These are phyloP conservation scores for Lepidocyrtoides sp. DNA, from an alignment of 2,888 invertebrate species.

Conservation along the genomic window DNA sequence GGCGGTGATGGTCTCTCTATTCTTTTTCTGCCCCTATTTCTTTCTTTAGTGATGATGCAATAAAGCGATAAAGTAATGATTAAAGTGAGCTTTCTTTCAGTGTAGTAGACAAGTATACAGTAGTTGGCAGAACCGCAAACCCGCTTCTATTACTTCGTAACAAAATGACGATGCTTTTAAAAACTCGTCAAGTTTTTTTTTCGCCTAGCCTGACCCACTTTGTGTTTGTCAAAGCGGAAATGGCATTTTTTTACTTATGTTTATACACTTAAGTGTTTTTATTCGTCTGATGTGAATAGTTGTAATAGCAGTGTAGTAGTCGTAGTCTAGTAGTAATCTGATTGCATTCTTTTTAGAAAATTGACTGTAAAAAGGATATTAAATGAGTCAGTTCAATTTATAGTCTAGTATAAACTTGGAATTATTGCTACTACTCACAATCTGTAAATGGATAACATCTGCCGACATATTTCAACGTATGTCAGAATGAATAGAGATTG, in stretches of 20 bases:
- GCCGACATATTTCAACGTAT: not conserved
- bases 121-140: constrained; percentile 23
- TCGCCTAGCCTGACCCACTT: not conserved
- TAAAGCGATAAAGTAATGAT: constrained; percentile 26
- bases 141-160: not conserved
- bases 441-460: not conserved
- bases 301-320: too few species aligned
- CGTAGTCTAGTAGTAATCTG: not conserved
- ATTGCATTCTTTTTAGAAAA: not conserved
- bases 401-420: too few species aligned
- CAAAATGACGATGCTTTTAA: not conserved
- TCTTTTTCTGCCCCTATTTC: not conserved
- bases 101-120: too few species aligned
- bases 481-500: not conserved
- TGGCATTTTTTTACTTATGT: not conserved
- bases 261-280: not conserved
- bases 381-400: too few species aligned
- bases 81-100: not conserved
- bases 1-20: too few species aligned
- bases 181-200: constrained; percentile 16
- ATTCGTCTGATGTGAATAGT: too few species aligned
- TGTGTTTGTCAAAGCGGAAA: constrained; percentile 13
- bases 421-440: too few species aligned
- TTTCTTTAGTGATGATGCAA: not conserved
- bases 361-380: constrained; percentile 2